phyloP scores from a whole-genome alignment of 2,113 vertebrate species.

The Sinosuthora webbiana region DNA sequence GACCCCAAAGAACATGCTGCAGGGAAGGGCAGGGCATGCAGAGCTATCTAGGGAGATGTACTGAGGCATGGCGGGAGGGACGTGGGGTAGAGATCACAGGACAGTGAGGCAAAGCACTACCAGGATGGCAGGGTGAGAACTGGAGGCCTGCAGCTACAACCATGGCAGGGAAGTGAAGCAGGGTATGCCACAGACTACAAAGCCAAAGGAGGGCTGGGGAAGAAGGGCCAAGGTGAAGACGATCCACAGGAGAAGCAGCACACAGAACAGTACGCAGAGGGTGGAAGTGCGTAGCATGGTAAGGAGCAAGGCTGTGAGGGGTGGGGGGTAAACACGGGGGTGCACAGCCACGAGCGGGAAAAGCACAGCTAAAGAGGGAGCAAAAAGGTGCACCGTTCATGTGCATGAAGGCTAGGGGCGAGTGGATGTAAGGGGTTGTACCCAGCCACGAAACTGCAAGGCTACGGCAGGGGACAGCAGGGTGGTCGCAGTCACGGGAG shows the following conservation, averaged over 20 bases:
- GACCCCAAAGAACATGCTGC: neutral
- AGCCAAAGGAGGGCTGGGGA: neutral
- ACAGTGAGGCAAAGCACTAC: neutral
- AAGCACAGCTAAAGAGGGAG: neutral
- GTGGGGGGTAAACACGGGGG: neutral
- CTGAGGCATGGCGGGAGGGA: rapidly evolving
- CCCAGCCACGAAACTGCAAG: neutral
- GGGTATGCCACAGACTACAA: neutral
- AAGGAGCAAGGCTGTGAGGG: neutral
- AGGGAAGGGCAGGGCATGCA: neutral
- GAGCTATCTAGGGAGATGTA: neutral
- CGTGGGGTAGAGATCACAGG: neutral
- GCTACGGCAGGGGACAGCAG: neutral
- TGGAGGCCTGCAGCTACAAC: neutral
- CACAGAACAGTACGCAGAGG: neutral
- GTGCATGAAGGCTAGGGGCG: neutral
- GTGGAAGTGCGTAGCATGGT: neutral
- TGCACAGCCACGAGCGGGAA: neutral
- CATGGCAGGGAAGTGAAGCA: neutral
- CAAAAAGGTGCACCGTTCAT: neutral
- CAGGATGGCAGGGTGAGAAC: neutral
- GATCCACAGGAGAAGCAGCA: neutral
- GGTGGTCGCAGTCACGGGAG: neutral
- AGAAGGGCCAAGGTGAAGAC: neutral
- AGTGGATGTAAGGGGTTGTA: neutral